Percentiles rank a stretch among this genome's conserved stretches.
Evolutionary conservation across 2,797 vertebrate genomes (phyloP).

Genomic region (Loriculus beryllinus): DNA sequence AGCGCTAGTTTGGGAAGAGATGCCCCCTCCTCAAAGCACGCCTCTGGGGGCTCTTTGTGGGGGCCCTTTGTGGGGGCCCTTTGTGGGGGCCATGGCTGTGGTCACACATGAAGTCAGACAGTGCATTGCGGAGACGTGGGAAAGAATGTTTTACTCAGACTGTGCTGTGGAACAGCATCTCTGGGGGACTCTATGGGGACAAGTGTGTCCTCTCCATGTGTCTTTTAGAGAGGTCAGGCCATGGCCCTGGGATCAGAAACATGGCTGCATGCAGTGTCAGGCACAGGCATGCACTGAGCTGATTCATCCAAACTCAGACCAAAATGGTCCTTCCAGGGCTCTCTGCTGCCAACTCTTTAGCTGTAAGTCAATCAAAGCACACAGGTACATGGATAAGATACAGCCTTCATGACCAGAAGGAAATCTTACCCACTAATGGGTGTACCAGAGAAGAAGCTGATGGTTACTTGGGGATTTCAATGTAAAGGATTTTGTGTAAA

Average conservation of each 20-base stretch:
- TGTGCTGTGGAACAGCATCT: background rate
- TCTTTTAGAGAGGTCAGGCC: background rate
- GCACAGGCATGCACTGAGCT: background rate
- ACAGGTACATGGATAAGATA: background rate
- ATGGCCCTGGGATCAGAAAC: background rate
- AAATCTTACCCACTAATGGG: background rate
- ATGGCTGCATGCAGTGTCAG: background rate
- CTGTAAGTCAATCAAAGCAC: background rate
- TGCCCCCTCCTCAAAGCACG: background rate
- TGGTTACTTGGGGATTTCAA: background rate
- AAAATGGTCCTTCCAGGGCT: background rate
- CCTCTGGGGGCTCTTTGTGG: background rate
- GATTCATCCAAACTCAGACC: background rate
- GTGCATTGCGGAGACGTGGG: background rate
- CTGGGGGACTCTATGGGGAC: background rate
- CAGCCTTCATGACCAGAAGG: background rate
- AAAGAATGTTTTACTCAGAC: background rate
- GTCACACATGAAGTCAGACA: rapidly evolving
- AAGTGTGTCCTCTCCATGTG: background rate
- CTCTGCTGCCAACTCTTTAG: background rate
- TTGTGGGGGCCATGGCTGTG: rapidly evolving
- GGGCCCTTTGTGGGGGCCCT: background rate
- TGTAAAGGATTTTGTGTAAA: background rate
- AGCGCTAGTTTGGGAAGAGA: background rate
- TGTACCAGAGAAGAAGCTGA: background rate